Base-by-base conservation (phyloP, 2,113 vertebrate genomes). In the Seriola rivoliana region DNA sequence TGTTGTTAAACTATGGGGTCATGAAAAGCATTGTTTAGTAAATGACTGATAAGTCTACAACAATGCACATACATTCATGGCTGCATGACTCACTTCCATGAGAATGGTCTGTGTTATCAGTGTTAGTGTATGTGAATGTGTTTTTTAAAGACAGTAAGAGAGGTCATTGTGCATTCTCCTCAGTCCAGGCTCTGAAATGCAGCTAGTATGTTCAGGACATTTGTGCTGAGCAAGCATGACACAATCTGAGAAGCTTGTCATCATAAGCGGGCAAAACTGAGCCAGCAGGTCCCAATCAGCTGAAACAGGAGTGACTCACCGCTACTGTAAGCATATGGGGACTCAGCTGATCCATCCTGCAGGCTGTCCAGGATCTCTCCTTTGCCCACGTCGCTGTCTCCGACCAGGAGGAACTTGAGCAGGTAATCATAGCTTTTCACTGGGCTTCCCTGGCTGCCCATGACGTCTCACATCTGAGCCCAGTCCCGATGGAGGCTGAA, bases 371-470 rank as follows among this genome's bases (percentile, higher is more conserved):
- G 94, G 90, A 99, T 99, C 95, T 99, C 98, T 23, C 97, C 97
- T 83, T 99, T 99, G 21, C 98, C 98, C 83, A 99, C 98, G 54
- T 99, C 98, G 84, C 98, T 98, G 96, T 99, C 97, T 50, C 98
- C 98, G 14, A 99, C 97, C 92, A 99, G 95, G 78, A 99, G 94
- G 93, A 99, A 99, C 94, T 99, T 99, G 46, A 99, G 96, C 84
- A 98, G 96, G 90, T 99, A 99, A 93, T 99, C 98, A 87, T 99
- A 99, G 94, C 97, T 98, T 89, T 98, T 97, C 90, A 98, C 97
- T 4, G 98, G 98, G 95, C 98, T 99, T 82, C 97, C 97, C 94
- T 99, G 98, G 85, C 97, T 97, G 66, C 97, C 97, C 98, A 99
- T 99, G 77, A 76, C 94, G 74, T 88, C 93, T 96, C 95, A 95